These are phyloP conservation scores for human (Homo sapiens) DNA, from an alignment of 2,113 vertebrate species.

Conservation along the genomic window DNA sequence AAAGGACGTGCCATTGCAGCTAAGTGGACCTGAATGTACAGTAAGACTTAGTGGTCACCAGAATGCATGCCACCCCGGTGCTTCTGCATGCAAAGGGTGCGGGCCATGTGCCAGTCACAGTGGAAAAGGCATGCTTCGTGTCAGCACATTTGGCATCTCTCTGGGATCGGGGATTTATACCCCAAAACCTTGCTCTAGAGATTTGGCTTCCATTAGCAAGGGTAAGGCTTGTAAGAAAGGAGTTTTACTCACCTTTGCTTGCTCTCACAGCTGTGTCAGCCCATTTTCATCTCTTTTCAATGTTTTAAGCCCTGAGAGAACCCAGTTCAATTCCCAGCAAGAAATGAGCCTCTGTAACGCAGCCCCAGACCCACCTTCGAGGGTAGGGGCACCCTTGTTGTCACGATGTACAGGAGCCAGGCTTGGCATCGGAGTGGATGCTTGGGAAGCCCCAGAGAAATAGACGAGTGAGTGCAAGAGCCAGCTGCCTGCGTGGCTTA, in stretches of 20 bases:
- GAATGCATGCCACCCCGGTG: too few relatives aligned
- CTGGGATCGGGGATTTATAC: not conserved
- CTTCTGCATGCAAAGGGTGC: accelerated
- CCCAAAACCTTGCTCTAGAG: not conserved
- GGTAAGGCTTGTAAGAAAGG: not conserved
- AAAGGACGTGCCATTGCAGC: not conserved
- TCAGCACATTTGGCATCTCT: not conserved
- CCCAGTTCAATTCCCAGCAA: not conserved
- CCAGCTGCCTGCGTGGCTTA: not conserved
- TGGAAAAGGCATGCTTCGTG: not conserved
- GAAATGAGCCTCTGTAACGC: not conserved
- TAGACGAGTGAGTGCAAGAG: accelerated
- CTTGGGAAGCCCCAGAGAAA: not conserved
- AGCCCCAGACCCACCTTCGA: not conserved
- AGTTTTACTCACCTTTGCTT: too few relatives aligned
- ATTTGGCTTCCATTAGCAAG: not conserved
- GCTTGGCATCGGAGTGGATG: not conserved
- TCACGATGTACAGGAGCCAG: not conserved
- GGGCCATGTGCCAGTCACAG: accelerated
- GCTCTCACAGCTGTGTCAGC: not conserved
- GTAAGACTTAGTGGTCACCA: not conserved
- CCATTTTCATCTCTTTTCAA: not conserved
- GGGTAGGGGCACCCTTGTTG: not conserved
- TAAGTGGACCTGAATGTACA: not conserved
- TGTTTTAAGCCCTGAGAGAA: not conserved